These are phyloP conservation scores for Platyscapa corneri DNA, from an alignment of 1,140 invertebrate species.

Conservation along the genomic window DNA sequence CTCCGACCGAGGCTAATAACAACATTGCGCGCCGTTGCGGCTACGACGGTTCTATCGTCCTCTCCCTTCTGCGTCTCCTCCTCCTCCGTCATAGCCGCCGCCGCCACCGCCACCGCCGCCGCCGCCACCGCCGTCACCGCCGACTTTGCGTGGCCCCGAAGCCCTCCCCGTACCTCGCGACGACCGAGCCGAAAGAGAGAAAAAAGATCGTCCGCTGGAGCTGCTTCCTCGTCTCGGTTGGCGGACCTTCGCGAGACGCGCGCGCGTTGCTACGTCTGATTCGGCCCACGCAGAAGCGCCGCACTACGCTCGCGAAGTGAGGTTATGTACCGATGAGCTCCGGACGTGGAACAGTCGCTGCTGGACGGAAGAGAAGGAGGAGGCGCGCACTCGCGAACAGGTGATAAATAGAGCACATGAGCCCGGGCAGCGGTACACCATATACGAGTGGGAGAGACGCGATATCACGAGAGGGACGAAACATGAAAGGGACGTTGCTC, in stretches of 20 bases:
- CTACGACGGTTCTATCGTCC: too few relatives aligned
- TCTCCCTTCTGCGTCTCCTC: neutral
- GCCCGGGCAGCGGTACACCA: neutral
- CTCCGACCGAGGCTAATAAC: neutral
- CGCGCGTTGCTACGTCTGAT: too few relatives aligned
- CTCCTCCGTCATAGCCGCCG: neutral
- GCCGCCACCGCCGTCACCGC: neutral
- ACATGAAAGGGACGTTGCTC: neutral
- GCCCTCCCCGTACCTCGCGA: neutral
- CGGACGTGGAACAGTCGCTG: slow-evolving; percentile 4
- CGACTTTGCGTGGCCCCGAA: too few relatives aligned
- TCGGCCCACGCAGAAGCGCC: neutral
- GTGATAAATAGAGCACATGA: slow-evolving; percentile 19
- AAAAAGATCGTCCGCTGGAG: neutral
- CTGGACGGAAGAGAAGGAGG: neutral
- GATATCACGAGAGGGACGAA: neutral
- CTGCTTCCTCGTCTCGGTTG: neutral
- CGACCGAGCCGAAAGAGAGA: neutral
- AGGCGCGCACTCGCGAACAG: slow-evolving; percentile 10
- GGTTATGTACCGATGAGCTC: slow-evolving; percentile 40
- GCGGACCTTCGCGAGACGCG: too few relatives aligned
- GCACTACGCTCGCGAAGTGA: slow-evolving; percentile 11
- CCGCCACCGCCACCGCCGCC: neutral
- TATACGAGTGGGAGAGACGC: neutral
- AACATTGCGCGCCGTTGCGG: neutral